These are phyloP conservation scores for Molanna angustata DNA, from an alignment of 2,888 invertebrate species.

Conservation along the genomic window DNA sequence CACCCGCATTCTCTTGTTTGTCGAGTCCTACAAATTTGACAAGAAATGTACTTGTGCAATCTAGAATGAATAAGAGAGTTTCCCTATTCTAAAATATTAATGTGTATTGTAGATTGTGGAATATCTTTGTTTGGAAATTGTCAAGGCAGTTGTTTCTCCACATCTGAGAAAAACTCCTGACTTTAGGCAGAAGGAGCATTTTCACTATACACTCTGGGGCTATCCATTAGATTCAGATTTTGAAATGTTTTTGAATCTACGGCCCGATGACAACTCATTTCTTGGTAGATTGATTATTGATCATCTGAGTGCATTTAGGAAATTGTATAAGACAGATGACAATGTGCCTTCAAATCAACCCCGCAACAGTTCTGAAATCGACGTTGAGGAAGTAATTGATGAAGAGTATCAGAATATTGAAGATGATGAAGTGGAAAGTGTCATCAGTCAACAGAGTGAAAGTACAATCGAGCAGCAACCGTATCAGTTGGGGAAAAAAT, in stretches of 20 bases:
- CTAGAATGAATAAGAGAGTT: too few relatives aligned
- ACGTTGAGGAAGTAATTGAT: constrained; percentile 48
- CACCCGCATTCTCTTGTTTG: too few relatives aligned
- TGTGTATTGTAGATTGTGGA: constrained; percentile 59
- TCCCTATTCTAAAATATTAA: too few relatives aligned
- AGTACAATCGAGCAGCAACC: constrained; percentile 14
- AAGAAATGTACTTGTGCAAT: too few relatives aligned
- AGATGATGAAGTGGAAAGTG: constrained; percentile 43
- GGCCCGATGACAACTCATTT: constrained; percentile 56
- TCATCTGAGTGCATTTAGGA: constrained; percentile 54
- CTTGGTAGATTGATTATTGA: constrained; percentile 56
- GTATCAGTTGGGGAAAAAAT: neutral
- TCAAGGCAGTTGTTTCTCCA: constrained; percentile 54
- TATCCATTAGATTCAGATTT: constrained; percentile 57
- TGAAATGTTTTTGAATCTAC: constrained; percentile 57
- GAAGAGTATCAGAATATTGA: constrained; percentile 53
- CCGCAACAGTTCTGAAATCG: constrained; percentile 31
- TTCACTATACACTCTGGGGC: constrained; percentile 57
- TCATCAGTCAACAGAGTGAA: constrained; percentile 16
- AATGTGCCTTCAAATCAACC: constrained; percentile 34
- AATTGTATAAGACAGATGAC: constrained; percentile 49
- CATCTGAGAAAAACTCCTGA: constrained; percentile 51
- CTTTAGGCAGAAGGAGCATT: constrained; percentile 53
- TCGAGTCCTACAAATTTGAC: too few relatives aligned
- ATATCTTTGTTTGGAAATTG: constrained; percentile 63